Conservation (phyloP, 2,113 vertebrate genomes). For the Marcusenius ussheri region DNA sequence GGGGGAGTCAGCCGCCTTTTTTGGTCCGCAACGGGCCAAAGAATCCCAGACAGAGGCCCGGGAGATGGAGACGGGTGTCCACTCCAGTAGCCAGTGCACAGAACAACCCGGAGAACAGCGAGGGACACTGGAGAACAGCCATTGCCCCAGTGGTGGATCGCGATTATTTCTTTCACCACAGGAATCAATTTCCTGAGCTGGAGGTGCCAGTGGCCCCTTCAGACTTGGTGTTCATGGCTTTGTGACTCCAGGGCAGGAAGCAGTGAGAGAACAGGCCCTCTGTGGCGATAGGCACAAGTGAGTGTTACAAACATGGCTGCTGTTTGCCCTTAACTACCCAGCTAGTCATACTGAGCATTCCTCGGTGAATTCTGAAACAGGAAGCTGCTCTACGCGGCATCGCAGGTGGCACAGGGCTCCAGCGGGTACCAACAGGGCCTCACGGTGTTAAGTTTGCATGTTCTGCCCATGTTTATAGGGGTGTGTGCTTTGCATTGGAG, state of each 20-base stretch:
- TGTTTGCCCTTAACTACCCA: not conserved
- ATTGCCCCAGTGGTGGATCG: not conserved
- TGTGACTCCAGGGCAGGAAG: slow-evolving; percentile 31
- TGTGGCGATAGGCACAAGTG: not conserved
- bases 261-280: slow-evolving; percentile 10
- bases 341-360: not conserved
- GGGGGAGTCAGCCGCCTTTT: not conserved
- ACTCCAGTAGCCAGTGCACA: not conserved
- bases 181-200: slow-evolving; percentile 35
- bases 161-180: slow-evolving; percentile 26
- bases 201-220: not conserved
- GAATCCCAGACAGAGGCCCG: not conserved
- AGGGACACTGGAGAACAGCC: not conserved
- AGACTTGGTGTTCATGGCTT: slow-evolving; percentile 21
- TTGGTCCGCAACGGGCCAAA: not conserved
- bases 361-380: not conserved
- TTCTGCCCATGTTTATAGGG: not conserved
- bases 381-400: not conserved
- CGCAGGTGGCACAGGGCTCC: not conserved
- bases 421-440: no score
- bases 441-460: not conserved
- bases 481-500: not conserved
- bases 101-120: not conserved
- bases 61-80: not conserved
- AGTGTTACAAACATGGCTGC: not conserved